Evolutionary conservation across 2,888 invertebrate species (phyloP).

Genomic region (Drosophila mettleri): DNA sequence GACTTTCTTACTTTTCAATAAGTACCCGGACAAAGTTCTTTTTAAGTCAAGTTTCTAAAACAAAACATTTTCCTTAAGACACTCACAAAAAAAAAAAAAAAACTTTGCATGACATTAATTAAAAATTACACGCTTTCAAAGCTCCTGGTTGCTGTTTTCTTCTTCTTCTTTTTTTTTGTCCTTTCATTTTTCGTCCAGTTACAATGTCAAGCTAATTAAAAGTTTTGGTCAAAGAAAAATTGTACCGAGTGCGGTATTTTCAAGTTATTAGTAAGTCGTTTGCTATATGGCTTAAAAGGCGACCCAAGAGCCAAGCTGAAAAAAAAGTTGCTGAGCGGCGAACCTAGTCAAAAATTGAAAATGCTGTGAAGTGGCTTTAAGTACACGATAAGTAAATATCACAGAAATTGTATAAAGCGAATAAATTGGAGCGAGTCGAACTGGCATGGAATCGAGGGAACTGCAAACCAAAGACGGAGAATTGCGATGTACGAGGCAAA

Average conservation of each 20-base stretch:
- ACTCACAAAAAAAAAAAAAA: constrained; percentile 39
- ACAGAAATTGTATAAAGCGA: constrained; percentile 48
- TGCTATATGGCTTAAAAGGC: constrained; percentile 42
- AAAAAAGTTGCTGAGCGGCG: constrained; percentile 34
- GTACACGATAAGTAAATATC: constrained; percentile 57
- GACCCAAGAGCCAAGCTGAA: not conserved
- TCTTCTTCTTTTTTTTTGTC: constrained; percentile 4
- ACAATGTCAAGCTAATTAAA: constrained; percentile 75
- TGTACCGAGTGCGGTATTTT: constrained; percentile 52
- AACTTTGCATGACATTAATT: constrained; percentile 64
- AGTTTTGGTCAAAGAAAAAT: constrained; percentile 66
- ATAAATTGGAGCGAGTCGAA: constrained; percentile 41
- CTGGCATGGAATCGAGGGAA: constrained; percentile 26
- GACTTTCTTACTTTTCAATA: constrained; percentile 46
- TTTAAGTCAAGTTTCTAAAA: constrained; percentile 44
- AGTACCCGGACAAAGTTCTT: constrained; percentile 30
- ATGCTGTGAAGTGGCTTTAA: constrained; percentile 51
- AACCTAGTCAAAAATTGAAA: constrained; percentile 43
- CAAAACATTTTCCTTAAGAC: constrained; percentile 51
- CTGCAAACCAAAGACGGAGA: too few relatives aligned
- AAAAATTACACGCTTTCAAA: constrained; percentile 56
- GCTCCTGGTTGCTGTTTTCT: constrained; percentile 6
- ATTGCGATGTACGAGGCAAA: constrained; percentile 41
- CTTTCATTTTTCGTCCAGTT: constrained; percentile 34
- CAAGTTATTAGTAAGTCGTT: constrained; percentile 67